phyloP scores from a whole-genome alignment of 2,888 invertebrate species.

The Cheilosia vernalis region DNA sequence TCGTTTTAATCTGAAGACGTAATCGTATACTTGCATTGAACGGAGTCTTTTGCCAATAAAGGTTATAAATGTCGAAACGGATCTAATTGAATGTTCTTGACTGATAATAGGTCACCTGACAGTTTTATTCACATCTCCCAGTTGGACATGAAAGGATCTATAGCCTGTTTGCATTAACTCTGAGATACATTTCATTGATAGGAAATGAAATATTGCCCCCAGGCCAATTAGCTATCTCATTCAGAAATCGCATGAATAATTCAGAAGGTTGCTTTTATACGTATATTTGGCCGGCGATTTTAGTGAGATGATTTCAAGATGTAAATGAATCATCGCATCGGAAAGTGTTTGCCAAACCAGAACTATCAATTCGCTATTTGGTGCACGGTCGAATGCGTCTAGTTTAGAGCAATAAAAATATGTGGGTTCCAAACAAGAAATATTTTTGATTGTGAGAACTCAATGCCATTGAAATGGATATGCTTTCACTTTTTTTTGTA shows the following conservation, averaged over 20 bases:
- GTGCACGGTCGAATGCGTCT: neutral
- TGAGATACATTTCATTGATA: neutral
- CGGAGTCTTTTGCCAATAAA: too few species aligned
- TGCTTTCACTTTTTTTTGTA: too few species aligned
- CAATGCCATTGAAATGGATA: too few species aligned
- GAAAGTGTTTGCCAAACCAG: neutral
- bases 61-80: too few species aligned
- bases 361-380: neutral
- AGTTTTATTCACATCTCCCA: neutral
- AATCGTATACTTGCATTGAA: too few species aligned
- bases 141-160: neutral
- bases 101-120: too few species aligned
- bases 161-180: neutral
- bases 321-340: neutral
- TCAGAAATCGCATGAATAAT: constrained; percentile 14
- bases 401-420: neutral
- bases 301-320: neutral
- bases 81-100: too few species aligned
- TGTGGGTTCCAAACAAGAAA: neutral
- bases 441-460: neutral
- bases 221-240: neutral
- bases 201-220: neutral
- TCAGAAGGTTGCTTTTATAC: neutral
- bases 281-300: neutral
- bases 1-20: too few species aligned